Conservation (phyloP, 2,797 vertebrate species). For the Clarias fuscus region DNA sequence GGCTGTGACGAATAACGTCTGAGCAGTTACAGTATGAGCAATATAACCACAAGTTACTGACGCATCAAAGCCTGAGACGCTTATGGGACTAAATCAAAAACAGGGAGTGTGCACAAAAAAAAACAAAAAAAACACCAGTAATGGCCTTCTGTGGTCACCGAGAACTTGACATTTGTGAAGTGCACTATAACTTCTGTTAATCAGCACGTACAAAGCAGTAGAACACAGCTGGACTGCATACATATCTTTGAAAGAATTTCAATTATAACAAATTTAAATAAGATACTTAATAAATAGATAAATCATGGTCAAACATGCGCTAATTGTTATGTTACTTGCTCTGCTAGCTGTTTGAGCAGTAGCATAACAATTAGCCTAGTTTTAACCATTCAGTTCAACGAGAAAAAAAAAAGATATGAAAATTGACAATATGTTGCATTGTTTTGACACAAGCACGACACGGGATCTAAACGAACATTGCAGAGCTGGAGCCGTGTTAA, state of each 20-base stretch:
- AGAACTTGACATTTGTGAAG: not conserved
- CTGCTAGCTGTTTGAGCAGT: too few species aligned
- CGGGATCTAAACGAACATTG: too few species aligned
- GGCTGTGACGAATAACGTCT: not conserved
- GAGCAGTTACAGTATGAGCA: not conserved
- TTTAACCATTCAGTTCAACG: too few species aligned
- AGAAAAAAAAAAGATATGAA: too few species aligned
- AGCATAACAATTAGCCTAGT: too few species aligned
- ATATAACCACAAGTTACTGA: not conserved
- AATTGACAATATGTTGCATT: too few species aligned
- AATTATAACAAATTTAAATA: too few species aligned
- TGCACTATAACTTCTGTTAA: not conserved
- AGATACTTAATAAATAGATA: too few species aligned
- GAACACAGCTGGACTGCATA: not conserved
- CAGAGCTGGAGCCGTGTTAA: too few species aligned
- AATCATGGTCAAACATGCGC: too few species aligned
- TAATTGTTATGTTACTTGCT: too few species aligned
- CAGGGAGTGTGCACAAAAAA: not conserved
- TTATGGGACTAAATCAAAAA: conserved; percentile 15
- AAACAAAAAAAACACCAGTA: not conserved
- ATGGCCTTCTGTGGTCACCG: not conserved
- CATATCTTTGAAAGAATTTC: not conserved
- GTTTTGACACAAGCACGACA: too few species aligned
- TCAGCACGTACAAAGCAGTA: not conserved
- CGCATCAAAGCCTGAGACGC: not conserved